Base-by-base conservation (phyloP, 2,888 invertebrate species). In the Cephonodes hylas region DNA sequence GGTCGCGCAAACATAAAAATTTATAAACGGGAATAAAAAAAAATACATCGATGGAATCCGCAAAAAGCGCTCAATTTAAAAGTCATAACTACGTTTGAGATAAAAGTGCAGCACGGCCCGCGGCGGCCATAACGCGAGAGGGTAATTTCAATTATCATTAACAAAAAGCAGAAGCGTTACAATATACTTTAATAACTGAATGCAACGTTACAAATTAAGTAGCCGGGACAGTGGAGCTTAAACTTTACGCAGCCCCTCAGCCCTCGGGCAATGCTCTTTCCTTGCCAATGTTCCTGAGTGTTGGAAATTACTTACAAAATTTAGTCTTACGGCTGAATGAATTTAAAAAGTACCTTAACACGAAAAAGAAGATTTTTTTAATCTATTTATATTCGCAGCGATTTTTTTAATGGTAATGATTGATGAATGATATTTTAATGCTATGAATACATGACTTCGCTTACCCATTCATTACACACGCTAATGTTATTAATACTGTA, bases 91-190 rank as follows among this genome's bases (percentile, higher is more conserved):
- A 31, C 53, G 10, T 31, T 18, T 53, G 18, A 27, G 18, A 53
- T 53, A 20, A 53, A 31, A 53, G 10, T 53, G 53, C 27, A 53
- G 31, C 53, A 31, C 18, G 18, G 20, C 18, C 7, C 10, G 7
- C 45, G 38, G 10, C 46, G 46, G 13, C 10, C 31, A 18, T 18
- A 27, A 8, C 45, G 45, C 20, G n/a, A n/a, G 45, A 27, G 18
- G 53, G 31, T 53, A 18, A 53, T 53, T 53, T 53, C 53, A 53
- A 53, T 53, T 53, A 53, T 53, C 53, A 53, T 53, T 31, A 53
- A 53, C 53, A 31, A 53, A 53, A 53, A 53, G 53, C 20, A 53
- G 31, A 48, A 31, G 10, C 10, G 31, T 53, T 53, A 31, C 27
- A 20, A 31, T 53, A 53, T 53, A 31, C 27, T 53, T 31, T 31